Percentiles rank a stretch among this genome's conserved stretches.
Conservation (phyloP, 2,888 invertebrate genomes). For the Dusona sp. region DNA sequence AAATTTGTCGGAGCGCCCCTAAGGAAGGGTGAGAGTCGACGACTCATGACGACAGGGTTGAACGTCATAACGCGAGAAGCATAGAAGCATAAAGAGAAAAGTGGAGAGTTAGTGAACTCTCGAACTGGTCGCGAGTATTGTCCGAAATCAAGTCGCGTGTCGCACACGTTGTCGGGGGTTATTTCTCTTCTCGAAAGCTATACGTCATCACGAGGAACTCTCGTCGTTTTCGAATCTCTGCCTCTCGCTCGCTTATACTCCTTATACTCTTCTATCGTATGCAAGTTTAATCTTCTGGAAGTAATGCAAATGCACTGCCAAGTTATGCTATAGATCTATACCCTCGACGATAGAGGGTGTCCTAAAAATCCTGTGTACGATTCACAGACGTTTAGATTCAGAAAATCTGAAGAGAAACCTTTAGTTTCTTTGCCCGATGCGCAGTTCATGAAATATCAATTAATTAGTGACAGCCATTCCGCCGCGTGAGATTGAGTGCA, state of each 20-base stretch:
- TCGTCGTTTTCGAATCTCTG: conserved; percentile 58
- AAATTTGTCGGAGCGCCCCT: conserved; percentile 72
- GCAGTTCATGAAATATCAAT: too few relatives aligned
- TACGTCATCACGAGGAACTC: conserved; percentile 77
- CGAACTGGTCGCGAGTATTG: conserved; percentile 75
- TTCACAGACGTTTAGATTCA: background rate
- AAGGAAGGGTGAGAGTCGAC: conserved; percentile 54
- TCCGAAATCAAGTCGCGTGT: conserved; percentile 81
- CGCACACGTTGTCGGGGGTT: conserved; percentile 68
- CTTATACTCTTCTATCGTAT: conserved; percentile 68
- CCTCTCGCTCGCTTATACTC: conserved; percentile 72
- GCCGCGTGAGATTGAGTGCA: too few relatives aligned
- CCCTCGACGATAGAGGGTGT: background rate
- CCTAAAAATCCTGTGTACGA: background rate
- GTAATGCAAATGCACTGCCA: conserved; percentile 81
- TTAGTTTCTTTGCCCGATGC: background rate
- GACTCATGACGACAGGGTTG: conserved; percentile 52
- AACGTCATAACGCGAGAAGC: conserved; percentile 25
- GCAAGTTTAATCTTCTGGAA: conserved; percentile 84
- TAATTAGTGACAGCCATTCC: background rate
- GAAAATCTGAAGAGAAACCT: background rate
- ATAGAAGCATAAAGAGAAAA: conserved; percentile 21
- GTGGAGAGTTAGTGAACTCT: conserved; percentile 49
- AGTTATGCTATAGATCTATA: conserved; percentile 13
- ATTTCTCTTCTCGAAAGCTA: conserved; percentile 69